phyloP scores from a whole-genome alignment of 2,888 invertebrate genomes.

The Galerucella nymphaeae region DNA sequence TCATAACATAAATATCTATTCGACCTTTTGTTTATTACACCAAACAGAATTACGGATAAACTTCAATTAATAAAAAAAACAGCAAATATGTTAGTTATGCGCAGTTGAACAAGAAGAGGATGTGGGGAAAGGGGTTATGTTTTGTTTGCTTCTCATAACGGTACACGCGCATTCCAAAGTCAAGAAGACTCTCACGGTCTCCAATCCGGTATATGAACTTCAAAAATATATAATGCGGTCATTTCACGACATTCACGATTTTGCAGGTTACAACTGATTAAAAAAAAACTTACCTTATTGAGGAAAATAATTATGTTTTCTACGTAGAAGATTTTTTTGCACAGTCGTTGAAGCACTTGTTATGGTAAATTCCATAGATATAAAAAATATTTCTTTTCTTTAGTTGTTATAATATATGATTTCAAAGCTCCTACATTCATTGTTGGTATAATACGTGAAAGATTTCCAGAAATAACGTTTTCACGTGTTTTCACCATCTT shows the following conservation, averaged over 20 bases:
- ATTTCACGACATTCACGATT: constrained; percentile 21
- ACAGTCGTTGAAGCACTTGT: not conserved
- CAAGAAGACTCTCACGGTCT: constrained; percentile 52
- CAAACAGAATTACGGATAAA: not conserved
- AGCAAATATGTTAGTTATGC: constrained; percentile 55
- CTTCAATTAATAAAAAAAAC: not conserved
- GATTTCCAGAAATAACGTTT: not conserved
- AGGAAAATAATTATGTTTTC: constrained; percentile 37
- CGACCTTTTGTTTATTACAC: not conserved
- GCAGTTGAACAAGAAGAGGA: constrained; percentile 50
- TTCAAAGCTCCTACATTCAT: not conserved
- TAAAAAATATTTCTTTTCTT: not conserved
- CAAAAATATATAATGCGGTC: constrained; percentile 35
- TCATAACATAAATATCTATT: too few species aligned
- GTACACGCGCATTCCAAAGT: constrained; percentile 59
- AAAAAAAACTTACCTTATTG: constrained; percentile 50
- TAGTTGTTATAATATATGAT: not conserved
- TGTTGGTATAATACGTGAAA: not conserved
- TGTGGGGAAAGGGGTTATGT: constrained; percentile 48
- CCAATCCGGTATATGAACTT: constrained; percentile 35
- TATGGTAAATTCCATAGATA: not conserved
- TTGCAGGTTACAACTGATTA: constrained; percentile 3
- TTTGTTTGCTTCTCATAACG: constrained; percentile 59
- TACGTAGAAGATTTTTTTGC: not conserved
- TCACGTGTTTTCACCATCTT: not conserved